These are phyloP conservation scores for Caenorhabditis zanzibari DNA, from an alignment of 2,888 invertebrate genomes.

Conservation along the genomic window DNA sequence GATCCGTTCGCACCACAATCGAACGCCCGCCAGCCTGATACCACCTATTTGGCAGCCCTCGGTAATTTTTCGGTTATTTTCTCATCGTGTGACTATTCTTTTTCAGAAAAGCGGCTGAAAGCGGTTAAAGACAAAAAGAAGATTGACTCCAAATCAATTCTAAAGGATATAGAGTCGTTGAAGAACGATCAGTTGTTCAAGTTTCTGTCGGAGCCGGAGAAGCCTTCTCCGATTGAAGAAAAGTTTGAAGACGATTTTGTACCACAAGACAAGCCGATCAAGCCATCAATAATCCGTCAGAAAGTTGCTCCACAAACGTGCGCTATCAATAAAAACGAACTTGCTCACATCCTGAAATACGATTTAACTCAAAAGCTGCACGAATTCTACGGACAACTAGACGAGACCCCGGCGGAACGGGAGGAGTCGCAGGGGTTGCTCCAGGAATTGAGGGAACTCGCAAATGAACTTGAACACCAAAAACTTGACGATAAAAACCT, in stretches of 20 bases:
- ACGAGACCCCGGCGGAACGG: constrained; percentile 46
- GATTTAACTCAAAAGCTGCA: constrained; percentile 68
- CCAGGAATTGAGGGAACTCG: constrained; percentile 53
- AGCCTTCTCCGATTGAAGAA: constrained; percentile 13
- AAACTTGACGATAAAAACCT: constrained; percentile 2
- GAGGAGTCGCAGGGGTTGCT: constrained; percentile 50
- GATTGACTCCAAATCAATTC: constrained; percentile 58
- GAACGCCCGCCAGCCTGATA: constrained; percentile 47
- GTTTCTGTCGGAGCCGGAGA: constrained; percentile 31
- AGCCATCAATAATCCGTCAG: constrained; percentile 65
- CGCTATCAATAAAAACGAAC: constrained; percentile 72
- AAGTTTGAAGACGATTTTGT: constrained; percentile 74
- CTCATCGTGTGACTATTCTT: not conserved
- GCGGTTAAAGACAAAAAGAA: constrained; percentile 60
- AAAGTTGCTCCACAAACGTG: constrained; percentile 76
- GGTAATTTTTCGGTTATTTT: constrained; percentile 12
- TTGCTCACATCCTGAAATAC: constrained; percentile 69
- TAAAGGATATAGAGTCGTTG: constrained; percentile 62
- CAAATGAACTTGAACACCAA: constrained; percentile 42
- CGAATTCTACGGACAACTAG: constrained; percentile 58
- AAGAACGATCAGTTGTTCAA: constrained; percentile 66
- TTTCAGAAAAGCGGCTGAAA: constrained; percentile 64
- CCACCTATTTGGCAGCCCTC: constrained; percentile 55
- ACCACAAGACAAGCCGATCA: constrained; percentile 55
- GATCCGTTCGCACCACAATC: constrained; percentile 58